A percentile compares a stretch with the other conserved stretches of the same genome.
Conservation (phyloP, 2,888 invertebrate species). For the Leucophora obtusa region DNA sequence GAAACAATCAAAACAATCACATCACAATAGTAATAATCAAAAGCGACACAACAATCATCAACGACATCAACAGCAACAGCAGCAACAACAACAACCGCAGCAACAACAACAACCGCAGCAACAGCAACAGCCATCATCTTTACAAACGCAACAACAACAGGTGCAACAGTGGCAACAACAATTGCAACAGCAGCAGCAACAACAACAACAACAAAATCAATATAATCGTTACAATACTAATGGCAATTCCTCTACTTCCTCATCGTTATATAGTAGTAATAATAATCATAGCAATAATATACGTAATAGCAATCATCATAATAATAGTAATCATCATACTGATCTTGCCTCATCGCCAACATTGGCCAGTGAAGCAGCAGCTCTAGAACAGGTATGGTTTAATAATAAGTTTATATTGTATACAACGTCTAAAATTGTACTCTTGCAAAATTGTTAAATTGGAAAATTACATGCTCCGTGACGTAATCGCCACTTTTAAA, state of each 20-base stretch:
- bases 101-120: constrained; percentile 56
- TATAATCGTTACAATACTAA: constrained; percentile 61
- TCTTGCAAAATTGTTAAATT: no score
- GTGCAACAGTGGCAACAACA: constrained; percentile 65
- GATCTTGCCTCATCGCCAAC: constrained; percentile 71
- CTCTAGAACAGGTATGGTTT: constrained; percentile 72
- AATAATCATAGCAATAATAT: constrained; percentile 55
- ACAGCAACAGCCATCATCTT: constrained; percentile 47
- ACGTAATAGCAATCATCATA: constrained; percentile 65
- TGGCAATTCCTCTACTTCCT: constrained; percentile 62
- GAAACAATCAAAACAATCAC: constrained; percentile 70
- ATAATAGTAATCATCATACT: constrained; percentile 57
- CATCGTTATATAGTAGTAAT: constrained; percentile 63
- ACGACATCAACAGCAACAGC: constrained; percentile 69
- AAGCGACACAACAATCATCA: constrained; percentile 69
- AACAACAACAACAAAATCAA: constrained; percentile 62
- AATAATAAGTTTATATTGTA: not conserved
- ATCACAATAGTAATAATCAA: constrained; percentile 68
- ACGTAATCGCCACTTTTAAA: no score
- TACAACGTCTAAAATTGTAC: not conserved
- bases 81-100: constrained; percentile 66
- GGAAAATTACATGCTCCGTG: no score
- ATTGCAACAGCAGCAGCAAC: constrained; percentile 65
- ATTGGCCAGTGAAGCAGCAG: constrained; percentile 75
- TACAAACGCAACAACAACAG: constrained; percentile 66